phyloP scores from a whole-genome alignment of 2,888 invertebrate genomes.

The Notodonta ziczac region DNA sequence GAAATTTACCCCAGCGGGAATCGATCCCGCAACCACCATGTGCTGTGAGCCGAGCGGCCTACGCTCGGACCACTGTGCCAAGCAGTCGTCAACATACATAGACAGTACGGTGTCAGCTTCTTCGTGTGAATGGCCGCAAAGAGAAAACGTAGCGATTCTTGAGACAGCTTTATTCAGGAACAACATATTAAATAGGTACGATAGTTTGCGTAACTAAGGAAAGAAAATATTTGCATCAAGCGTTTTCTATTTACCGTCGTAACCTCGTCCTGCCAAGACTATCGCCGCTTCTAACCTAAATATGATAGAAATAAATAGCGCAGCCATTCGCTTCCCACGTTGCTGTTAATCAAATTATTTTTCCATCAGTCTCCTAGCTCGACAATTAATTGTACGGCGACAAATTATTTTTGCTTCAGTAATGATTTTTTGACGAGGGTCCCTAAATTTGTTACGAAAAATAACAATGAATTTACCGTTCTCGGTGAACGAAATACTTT shows the following conservation, averaged over 20 bases:
- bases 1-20: too few species aligned
- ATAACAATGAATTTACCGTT: slow-evolving; percentile 53
- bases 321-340: slow-evolving; percentile 30
- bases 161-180: too few species aligned
- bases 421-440: slow-evolving; percentile 78
- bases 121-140: too few species aligned
- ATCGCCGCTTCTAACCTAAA: slow-evolving; percentile 6
- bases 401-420: slow-evolving; percentile 72
- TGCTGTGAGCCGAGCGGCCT: too few species aligned
- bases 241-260: neutral
- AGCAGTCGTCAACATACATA: too few species aligned
- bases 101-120: too few species aligned
- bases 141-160: too few species aligned
- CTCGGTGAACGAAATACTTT: slow-evolving; percentile 12
- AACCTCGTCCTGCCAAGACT: neutral
- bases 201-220: too few species aligned
- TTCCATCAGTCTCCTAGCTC: slow-evolving; percentile 54
- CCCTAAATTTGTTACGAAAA: slow-evolving; percentile 49
- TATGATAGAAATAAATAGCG: slow-evolving; percentile 16
- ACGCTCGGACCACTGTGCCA: too few species aligned
- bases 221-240: too few species aligned
- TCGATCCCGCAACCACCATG: too few species aligned
- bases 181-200: too few species aligned
- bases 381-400: slow-evolving; percentile 60
- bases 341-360: slow-evolving; percentile 64